Conservation (phyloP, 1,140 invertebrate genomes). For the Cheumatopsyche charites region DNA sequence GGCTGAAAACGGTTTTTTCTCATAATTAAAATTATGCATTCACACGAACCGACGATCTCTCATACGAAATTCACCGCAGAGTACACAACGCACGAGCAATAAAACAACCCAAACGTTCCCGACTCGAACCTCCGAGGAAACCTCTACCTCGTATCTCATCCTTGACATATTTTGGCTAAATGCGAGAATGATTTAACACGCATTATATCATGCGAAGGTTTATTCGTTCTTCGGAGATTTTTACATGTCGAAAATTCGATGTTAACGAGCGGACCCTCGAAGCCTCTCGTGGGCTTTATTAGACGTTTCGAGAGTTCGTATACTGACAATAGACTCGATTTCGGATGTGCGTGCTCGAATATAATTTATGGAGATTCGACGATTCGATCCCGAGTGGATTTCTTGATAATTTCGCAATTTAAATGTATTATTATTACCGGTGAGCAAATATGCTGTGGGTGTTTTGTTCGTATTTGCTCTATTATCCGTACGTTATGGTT, state of each 20-base stretch:
- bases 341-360: too few relatives aligned
- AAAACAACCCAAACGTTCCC: too few relatives aligned
- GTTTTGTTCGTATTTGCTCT: too few relatives aligned
- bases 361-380: too few relatives aligned
- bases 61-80: slow-evolving; percentile 1
- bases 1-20: too few relatives aligned
- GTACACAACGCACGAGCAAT: too few relatives aligned
- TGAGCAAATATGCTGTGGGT: too few relatives aligned
- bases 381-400: too few relatives aligned
- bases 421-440: too few relatives aligned
- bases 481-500: too few relatives aligned
- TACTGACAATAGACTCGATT: too few relatives aligned
- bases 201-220: neutral
- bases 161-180: neutral
- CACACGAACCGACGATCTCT: neutral
- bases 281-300: neutral
- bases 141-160: neutral
- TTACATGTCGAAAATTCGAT: slow-evolving; percentile 1
- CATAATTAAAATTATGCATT: slow-evolving; percentile 3
- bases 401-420: too few relatives aligned
- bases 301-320: neutral
- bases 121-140: neutral
- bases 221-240: neutral
- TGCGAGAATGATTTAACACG: neutral
- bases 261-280: slow-evolving; percentile 12